A percentile compares a stretch with the other conserved stretches of the same genome.
Evolutionary conservation across 2,113 vertebrate species (phyloP).

Genomic region (Pelusios castaneus): DNA sequence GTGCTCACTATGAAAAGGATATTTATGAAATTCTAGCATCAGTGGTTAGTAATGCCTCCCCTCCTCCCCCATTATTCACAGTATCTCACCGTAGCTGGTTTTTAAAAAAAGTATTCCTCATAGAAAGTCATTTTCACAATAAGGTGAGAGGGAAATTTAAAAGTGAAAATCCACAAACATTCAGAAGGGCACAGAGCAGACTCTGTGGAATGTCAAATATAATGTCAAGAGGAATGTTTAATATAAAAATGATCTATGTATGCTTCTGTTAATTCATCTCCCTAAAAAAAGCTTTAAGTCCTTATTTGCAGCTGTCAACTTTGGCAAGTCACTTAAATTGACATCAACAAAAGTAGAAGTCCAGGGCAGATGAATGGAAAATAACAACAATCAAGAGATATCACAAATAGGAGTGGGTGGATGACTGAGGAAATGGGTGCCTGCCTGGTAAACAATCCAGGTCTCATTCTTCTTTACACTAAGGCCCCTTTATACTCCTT

Average conservation of each 20-base stretch:
- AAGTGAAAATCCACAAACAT: neutral
- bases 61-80: neutral
- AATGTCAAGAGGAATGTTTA: conserved; percentile 11
- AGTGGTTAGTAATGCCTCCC: neutral
- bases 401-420: neutral
- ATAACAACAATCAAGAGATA: neutral
- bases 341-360: neutral
- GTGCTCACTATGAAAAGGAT: neutral
- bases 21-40: conserved; percentile 23
- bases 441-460: neutral
- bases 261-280: conserved; percentile 15
- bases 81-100: neutral
- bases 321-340: conserved; percentile 15
- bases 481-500: neutral
- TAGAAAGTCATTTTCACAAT: neutral
- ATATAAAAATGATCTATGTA: conserved; percentile 14
- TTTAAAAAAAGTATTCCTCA: neutral
- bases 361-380: neutral
- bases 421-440: neutral
- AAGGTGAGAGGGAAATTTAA: neutral
- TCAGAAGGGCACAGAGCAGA: neutral
- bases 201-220: neutral
- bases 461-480: neutral
- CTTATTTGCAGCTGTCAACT: conserved; percentile 38
- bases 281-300: conserved; percentile 37